Conservation (phyloP, 2,888 invertebrate genomes). For the Habrosyne pyritoides region DNA sequence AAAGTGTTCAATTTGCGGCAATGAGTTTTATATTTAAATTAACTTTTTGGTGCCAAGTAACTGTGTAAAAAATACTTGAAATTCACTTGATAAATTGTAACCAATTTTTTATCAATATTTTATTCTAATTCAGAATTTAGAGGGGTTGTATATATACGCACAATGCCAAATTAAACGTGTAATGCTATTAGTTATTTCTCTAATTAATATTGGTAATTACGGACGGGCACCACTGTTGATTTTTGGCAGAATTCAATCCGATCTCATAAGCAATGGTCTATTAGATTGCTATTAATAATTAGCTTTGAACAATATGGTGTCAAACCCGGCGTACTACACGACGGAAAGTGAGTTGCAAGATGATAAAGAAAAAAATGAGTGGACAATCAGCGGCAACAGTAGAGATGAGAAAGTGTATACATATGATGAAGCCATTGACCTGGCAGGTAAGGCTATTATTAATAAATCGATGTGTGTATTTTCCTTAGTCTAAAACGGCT, state of each 20-base stretch:
- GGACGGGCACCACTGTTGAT: background rate
- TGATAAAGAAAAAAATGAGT: background rate
- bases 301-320: background rate
- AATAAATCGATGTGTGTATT: too few relatives aligned
- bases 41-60: too few relatives aligned
- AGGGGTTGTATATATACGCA: too few relatives aligned
- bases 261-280: background rate
- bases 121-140: too few relatives aligned
- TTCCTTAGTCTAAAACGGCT: too few relatives aligned
- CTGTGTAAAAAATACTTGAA: too few relatives aligned
- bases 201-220: too few relatives aligned
- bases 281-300: background rate
- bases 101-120: too few relatives aligned
- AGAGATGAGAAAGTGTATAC: conserved; percentile 14
- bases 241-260: background rate
- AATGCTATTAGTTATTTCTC: too few relatives aligned
- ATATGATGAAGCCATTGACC: conserved; percentile 23
- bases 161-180: too few relatives aligned
- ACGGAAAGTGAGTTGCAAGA: background rate
- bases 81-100: too few relatives aligned
- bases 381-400: background rate
- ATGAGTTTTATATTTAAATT: background rate
- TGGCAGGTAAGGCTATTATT: conserved; percentile 22
- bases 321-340: background rate
- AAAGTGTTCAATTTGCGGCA: background rate